These are phyloP conservation scores for Frieseomelitta varia DNA, from an alignment of 1,140 invertebrate genomes.

Conservation along the genomic window DNA sequence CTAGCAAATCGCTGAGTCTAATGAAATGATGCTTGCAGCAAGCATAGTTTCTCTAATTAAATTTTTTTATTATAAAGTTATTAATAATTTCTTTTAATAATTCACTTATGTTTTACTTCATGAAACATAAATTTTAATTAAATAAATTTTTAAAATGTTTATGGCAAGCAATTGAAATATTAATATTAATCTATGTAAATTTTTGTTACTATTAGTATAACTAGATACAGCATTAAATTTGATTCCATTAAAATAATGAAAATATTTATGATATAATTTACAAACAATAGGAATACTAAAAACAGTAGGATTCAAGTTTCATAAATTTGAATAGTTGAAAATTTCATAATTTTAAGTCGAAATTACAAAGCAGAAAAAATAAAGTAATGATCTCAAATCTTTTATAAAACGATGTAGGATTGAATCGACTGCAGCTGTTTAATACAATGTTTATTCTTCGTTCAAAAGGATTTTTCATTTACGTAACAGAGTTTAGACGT, in stretches of 20 bases:
- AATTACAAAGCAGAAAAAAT: too few species aligned
- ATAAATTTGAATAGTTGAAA: too few species aligned
- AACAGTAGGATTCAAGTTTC: neutral
- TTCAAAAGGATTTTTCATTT: neutral
- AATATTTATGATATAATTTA: neutral
- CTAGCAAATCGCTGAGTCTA: neutral
- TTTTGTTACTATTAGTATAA: too few species aligned
- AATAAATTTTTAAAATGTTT: too few species aligned
- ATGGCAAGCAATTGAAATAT: too few species aligned
- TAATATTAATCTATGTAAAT: too few species aligned
- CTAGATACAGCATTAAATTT: neutral
- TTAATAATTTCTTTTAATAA: neutral
- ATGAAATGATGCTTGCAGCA: neutral
- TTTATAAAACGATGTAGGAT: neutral
- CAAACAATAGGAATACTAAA: neutral
- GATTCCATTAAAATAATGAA: neutral
- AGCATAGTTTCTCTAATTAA: neutral
- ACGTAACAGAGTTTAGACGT: slow-evolving; percentile 11
- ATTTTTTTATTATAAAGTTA: neutral
- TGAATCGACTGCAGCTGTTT: neutral
- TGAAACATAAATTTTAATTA: too few species aligned
- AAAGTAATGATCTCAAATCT: too few species aligned
- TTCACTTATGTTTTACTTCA: neutral
- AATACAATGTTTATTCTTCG: neutral
- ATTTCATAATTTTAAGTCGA: too few species aligned